Base-by-base conservation (phyloP, 2,113 vertebrate species). In the Spilogale gracilis region DNA sequence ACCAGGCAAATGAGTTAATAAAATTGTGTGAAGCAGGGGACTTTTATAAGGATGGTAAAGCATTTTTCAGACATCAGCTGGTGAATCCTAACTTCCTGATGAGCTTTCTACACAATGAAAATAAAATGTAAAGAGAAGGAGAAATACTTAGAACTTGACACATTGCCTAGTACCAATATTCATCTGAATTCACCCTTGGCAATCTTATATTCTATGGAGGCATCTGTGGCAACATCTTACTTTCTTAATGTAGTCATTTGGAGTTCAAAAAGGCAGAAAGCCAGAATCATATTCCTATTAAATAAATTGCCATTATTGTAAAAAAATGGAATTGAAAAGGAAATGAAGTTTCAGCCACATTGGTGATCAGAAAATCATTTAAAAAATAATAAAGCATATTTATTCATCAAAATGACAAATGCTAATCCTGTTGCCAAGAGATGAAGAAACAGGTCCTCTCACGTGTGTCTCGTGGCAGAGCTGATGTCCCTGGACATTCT, bases 31-130 rank as follows among this genome's bases (percentile, higher is more conserved):
- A 87, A 56, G 67, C 18, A 43, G 17, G 54, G 25, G 6, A 81
- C 50, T 89, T 76, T 85, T 63, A 7, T 45, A 84, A 85, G n/a
- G n/a, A 84, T 52, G 5, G 4, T 32, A 78, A 81, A 94, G 48
- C 58, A 38, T 65, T 89, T 73, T 92, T 76, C 73, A 95, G 45
- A 95, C 17, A n/a, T 74, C 89, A 73, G 8, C 56, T 61, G 7
- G 8, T n/a, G 17, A 94, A 56, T 38, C 21, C 58, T 71, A 93
- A 89, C 45, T 61, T 60, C 48, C 43, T 43, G 20, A 18, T 67
- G 52, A 43, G 27, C 12, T 87, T 78, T 87, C 95, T 43, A 43
- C 7, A 17, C 30, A 58, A 71, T 6, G 17, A 89, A 87, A 92
- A 38, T 27, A 71, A 89, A 80, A 76, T n/a, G 23, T 30, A 50